Conservation (phyloP, 2,113 vertebrate species). For the Phrynosoma platyrhinos region DNA sequence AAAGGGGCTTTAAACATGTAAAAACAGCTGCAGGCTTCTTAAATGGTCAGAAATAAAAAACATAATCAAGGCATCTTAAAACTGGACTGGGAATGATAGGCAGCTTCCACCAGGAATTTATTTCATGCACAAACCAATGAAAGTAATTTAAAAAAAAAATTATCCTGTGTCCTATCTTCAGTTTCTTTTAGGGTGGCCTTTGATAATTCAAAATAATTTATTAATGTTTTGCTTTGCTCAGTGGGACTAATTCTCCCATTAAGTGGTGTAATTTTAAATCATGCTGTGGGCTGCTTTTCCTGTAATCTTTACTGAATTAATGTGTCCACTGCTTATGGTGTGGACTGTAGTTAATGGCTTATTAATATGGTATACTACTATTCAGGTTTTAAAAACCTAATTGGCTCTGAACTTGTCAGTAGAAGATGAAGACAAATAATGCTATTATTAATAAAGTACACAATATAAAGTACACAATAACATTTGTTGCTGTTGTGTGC, state of each 20-base stretch:
- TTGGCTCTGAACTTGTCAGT: neutral
- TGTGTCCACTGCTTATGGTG: neutral
- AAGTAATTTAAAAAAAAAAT: neutral
- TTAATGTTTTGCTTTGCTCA: neutral
- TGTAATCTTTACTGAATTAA: neutral
- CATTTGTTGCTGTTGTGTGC: no score
- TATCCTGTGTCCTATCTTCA: neutral
- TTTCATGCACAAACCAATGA: neutral
- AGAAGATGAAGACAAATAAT: neutral
- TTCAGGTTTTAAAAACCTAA: neutral
- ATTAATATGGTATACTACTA: neutral
- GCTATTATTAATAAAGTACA: neutral
- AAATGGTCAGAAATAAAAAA: neutral
- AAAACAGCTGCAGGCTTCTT: neutral
- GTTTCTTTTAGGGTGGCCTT: neutral
- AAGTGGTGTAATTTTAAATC: neutral
- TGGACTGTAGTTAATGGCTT: neutral
- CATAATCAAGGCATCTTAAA: slow-evolving; percentile 7
- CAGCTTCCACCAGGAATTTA: neutral
- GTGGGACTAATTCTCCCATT: neutral
- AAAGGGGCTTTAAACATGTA: slow-evolving; percentile 11
- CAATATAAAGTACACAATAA: neutral
- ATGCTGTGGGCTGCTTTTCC: neutral
- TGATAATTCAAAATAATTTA: neutral
- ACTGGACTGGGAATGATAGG: neutral